These are phyloP conservation scores for Petrocephalus sullivani DNA, from an alignment of 2,797 vertebrate genomes.

Conservation along the genomic window DNA sequence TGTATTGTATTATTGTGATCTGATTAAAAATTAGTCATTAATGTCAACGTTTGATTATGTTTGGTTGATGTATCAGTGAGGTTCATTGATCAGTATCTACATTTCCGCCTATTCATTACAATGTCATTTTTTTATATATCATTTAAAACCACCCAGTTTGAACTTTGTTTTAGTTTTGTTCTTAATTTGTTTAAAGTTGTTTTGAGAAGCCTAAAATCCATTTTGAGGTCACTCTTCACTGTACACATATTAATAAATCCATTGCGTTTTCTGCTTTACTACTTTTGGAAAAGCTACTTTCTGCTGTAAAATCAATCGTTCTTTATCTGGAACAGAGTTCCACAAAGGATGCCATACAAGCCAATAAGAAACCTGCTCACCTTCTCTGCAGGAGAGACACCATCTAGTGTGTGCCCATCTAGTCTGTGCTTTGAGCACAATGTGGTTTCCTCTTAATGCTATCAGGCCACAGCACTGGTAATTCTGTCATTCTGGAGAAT, in stretches of 20 bases:
- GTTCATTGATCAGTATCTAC: neutral
- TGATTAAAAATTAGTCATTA: neutral
- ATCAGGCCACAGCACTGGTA: neutral
- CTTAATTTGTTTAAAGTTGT: neutral
- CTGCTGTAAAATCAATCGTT: neutral
- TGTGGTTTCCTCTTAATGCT: neutral
- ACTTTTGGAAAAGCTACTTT: neutral
- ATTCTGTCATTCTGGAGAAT: slow-evolving; percentile 4
- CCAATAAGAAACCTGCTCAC: neutral
- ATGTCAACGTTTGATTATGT: neutral
- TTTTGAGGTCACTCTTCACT: neutral
- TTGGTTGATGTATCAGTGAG: neutral
- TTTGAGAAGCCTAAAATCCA: neutral
- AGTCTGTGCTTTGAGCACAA: neutral
- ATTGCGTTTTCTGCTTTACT: neutral
- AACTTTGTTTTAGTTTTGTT: neutral
- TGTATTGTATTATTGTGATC: neutral
- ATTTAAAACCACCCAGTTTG: neutral
- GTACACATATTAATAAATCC: neutral
- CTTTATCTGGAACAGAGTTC: neutral
- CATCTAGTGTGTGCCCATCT: neutral
- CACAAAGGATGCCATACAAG: neutral
- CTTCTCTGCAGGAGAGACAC: neutral
- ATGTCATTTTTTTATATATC: neutral
- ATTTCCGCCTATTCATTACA: neutral